These are phyloP conservation scores for Nautilus pompilius DNA, from an alignment of 1,140 invertebrate species.

Conservation along the genomic window DNA sequence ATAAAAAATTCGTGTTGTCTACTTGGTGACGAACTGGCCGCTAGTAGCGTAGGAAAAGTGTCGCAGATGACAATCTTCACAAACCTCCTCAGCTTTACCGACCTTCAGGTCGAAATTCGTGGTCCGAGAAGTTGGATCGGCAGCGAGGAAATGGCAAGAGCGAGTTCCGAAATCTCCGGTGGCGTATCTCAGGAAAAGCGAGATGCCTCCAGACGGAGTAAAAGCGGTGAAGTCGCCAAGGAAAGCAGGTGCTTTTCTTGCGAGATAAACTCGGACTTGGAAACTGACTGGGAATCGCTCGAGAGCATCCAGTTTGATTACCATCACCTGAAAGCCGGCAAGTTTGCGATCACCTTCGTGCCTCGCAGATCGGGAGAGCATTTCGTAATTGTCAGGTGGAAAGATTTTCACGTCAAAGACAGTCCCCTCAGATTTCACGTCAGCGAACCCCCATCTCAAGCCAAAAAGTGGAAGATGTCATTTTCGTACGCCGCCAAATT, in stretches of 20 bases:
- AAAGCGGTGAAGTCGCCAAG: conserved; percentile 26
- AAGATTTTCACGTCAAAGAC: conserved; percentile 32
- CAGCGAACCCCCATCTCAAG: conserved; percentile 7
- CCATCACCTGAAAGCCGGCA: conserved; percentile 31
- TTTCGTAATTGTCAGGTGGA: conserved; percentile 29
- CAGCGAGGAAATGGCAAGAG: too few relatives aligned
- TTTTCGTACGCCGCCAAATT: neutral
- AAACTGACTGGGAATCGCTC: too few relatives aligned
- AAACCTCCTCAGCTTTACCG: too few relatives aligned
- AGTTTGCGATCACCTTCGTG: conserved; percentile 40
- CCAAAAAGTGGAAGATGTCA: conserved; percentile 8
- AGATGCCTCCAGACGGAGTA: too few relatives aligned
- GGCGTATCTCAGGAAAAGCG: too few relatives aligned
- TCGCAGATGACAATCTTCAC: too few relatives aligned
- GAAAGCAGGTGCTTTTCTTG: conserved; percentile 12
- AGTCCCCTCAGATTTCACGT: conserved; percentile 45
- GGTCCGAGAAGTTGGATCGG: too few relatives aligned
- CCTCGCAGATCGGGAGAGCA: conserved; percentile 38
- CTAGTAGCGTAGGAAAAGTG: too few relatives aligned
- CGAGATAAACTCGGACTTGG: conserved; percentile 9
- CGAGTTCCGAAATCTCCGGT: too few relatives aligned
- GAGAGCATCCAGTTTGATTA: conserved; percentile 35
- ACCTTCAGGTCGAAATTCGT: too few relatives aligned
- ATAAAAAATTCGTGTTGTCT: too few relatives aligned
- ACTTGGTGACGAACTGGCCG: too few relatives aligned